A percentile compares a stretch with the other conserved stretches of the same genome.
These are phyloP conservation scores for Synergus gifuensis DNA, from an alignment of 2,888 invertebrate species.

Conservation along the genomic window DNA sequence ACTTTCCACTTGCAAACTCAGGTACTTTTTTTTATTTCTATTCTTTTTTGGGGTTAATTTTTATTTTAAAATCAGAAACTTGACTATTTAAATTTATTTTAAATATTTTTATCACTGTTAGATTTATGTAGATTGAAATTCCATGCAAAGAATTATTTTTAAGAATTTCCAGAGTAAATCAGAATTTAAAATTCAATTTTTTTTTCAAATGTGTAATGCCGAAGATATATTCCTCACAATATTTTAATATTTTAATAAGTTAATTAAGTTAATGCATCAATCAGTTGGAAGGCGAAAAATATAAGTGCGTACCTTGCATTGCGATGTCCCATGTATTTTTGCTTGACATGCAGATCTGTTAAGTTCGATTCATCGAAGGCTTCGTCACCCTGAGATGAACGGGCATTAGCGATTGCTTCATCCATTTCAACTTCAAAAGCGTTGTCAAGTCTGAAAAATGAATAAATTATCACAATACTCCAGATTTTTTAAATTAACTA, in stretches of 20 bases:
- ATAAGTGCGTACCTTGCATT: slow-evolving; percentile 83
- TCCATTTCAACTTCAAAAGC: slow-evolving; percentile 73
- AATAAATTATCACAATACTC: slow-evolving; percentile 43
- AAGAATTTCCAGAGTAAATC: neutral
- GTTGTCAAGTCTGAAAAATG: slow-evolving; percentile 69
- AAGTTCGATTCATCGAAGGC: slow-evolving; percentile 65
- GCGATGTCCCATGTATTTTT: slow-evolving; percentile 88
- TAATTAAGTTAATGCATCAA: slow-evolving; percentile 17
- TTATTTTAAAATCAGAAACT: neutral
- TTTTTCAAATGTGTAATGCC: neutral
- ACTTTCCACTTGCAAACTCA: neutral
- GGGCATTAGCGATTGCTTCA: slow-evolving; percentile 69
- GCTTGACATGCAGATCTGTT: slow-evolving; percentile 80
- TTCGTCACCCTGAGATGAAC: slow-evolving; percentile 64
- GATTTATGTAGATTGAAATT: neutral
- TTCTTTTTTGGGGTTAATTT: neutral
- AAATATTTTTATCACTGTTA: neutral
- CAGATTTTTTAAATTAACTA: slow-evolving; percentile 8
- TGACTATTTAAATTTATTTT: neutral
- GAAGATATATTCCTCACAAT: neutral
- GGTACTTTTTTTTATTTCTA: neutral
- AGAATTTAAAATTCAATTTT: neutral
- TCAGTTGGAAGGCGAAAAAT: neutral
- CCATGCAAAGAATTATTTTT: neutral
- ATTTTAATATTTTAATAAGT: neutral